Conservation (phyloP, 2,797 vertebrate species). For the Neostethus bicornis region DNA sequence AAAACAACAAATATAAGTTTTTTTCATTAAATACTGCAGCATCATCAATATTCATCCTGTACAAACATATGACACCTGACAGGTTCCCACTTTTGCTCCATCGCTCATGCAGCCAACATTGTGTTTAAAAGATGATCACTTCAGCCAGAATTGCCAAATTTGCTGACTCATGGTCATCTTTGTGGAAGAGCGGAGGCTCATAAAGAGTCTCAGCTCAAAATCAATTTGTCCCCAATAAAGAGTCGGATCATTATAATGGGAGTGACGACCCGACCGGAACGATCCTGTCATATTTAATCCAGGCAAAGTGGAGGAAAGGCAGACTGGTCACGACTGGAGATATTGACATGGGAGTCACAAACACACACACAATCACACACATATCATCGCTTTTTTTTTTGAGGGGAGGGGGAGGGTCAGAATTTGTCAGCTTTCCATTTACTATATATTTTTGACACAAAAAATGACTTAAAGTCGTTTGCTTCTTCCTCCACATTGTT, state of each 20-base stretch:
- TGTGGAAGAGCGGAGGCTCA: conserved; percentile 56
- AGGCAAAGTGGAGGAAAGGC: conserved; percentile 24
- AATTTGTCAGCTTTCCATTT: conserved; percentile 5
- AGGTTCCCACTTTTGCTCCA: conserved; percentile 25
- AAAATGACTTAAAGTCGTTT: conserved; percentile 5
- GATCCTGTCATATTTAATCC: conserved; percentile 58
- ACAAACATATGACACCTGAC: conserved; percentile 42
- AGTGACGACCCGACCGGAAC: conserved; percentile 54
- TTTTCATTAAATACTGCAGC: conserved; percentile 27
- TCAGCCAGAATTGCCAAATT: conserved; percentile 39
- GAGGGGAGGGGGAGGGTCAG: too few relatives aligned
- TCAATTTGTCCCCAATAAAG: conserved; percentile 68
- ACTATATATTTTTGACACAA: conserved; percentile 13
- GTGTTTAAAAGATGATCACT: conserved; percentile 30
- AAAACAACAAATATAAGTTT: conserved; percentile 34
- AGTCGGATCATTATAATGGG: conserved; percentile 58
- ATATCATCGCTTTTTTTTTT: too few relatives aligned
- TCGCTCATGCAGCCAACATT: conserved; percentile 43
- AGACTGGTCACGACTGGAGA: conserved; percentile 32
- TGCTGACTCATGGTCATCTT: conserved; percentile 62
- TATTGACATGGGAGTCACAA: neutral
- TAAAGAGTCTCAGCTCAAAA: conserved; percentile 63
- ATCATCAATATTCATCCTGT: conserved; percentile 18
- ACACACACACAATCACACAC: neutral
- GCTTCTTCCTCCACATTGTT: too few relatives aligned